Evolutionary conservation across 2,888 invertebrate genomes (phyloP), one percentile per base, ranked within the genome.

Genomic region (Miltochrista miniata): DNA sequence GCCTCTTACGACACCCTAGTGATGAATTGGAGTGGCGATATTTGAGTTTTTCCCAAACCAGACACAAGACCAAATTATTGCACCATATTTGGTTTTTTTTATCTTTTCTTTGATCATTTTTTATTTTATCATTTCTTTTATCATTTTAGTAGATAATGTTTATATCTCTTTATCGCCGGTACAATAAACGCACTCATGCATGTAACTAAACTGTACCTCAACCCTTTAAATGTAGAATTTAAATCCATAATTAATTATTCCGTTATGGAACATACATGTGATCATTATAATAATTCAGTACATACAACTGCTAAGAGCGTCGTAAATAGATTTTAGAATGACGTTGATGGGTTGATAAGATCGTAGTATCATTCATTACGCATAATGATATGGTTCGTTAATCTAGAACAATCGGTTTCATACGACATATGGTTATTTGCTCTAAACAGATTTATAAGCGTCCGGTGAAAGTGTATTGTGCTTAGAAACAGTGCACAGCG

Each of bases 321-420:
- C 66, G 67, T 81, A 84, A 68, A 85, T 83, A 86, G 81, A 85
- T 84, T 87, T 80, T 61, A 74, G 82, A 79, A 80, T 82, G 85
- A 87, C 85, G 70, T 81, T 86, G 85, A 89, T 83, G 82, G 61
- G 70, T 60, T 77, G 87, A 90, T 89, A 87, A 85, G 81, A 87
- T 88, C 83, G 68, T 70, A 78, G 78, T 69, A 68, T 67, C 74
- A 85, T 85, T 87, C 88, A 88, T 90, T 87, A 87, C 80, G 65
- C 76, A 83, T 87, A 89, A 86, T 89, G 84, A 86, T 79, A 89
- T 81, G 90, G 84, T 86, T 88, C 90, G 87, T 89, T 90, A 85
- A 88, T 87, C 79, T 81, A 81, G 81, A 79, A 90, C 90, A 91
- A 90, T 90, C 76, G 62, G 81, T 85, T 83, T 70, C 64, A 66